Evolutionary conservation across 2,888 invertebrate genomes (phyloP), one percentile per base, ranked within the genome.

Genomic region (Eucera pruinosa): DNA sequence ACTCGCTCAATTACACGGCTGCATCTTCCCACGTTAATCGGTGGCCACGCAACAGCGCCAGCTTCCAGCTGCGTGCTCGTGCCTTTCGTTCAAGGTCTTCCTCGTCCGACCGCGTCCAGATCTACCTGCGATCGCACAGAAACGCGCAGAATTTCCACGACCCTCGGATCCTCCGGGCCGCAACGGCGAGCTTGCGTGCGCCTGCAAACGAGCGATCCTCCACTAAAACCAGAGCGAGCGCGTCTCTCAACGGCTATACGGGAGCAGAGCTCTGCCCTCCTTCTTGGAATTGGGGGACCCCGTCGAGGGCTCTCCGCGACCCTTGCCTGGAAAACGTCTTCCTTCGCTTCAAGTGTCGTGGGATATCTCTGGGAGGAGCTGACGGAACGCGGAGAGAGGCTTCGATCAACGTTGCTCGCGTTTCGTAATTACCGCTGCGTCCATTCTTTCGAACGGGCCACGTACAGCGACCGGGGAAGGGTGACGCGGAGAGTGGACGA

Each of bases 1-100:
- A 43, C 68, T 62, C 57, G 66, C 62, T 67, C 55, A 79, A 80
- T 80, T 80, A 66, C 58, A 9, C 60, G 52, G 43, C 54, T 64
- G 50, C 74, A 60, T 52, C 45, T 70, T 80, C 80, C 79, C 80
- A 80, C 78, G 74, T 67, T 54, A 78, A 78, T 73, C 43, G 47
- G 13, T 18, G 20, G 9, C 15, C 71, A 27, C 23, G 27, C 66
- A 33, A 33, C 47, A 20, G 18, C 23, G n/a, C 13, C 9, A 36
- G 33, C 41, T 50, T 30, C 45, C 41, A 55, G 7, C 67, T 23
- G 50, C 52, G 13, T 13, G 47, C 25, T 45, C 30, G 30, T 2
- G 47, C 23, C 20, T 50, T 62, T 36, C 25, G 52, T 27, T 30
- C 64, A 64, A 64, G 64, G 64, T 52, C 25, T 20, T 48, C 18